phyloP scores from a whole-genome alignment of 2,888 invertebrate genomes.

The Ctena decussata region DNA sequence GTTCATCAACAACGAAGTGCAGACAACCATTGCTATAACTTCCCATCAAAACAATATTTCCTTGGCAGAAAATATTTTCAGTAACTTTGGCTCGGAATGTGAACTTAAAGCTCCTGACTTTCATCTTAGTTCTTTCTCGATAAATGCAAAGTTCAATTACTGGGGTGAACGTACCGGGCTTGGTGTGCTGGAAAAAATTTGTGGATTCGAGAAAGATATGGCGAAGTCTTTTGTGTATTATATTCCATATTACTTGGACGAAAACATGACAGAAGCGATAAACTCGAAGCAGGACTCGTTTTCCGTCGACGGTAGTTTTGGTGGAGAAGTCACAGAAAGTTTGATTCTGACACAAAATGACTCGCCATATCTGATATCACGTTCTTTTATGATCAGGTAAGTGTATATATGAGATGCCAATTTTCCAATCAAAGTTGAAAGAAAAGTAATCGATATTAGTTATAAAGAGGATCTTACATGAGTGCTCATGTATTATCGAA shows the following conservation, averaged over 20 bases:
- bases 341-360: not conserved
- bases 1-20: not conserved
- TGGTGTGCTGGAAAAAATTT: conserved; percentile 24
- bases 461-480: too few species aligned
- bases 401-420: too few species aligned
- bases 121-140: not conserved
- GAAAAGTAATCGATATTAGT: too few species aligned
- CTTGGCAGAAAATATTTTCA: not conserved
- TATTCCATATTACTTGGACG: conserved; percentile 36
- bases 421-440: too few species aligned
- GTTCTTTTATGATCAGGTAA: conserved; percentile 8
- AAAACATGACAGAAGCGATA: not conserved
- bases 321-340: not conserved
- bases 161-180: conserved; percentile 8
- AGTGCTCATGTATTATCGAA: too few species aligned
- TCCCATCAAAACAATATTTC: not conserved
- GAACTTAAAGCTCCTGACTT: conserved; percentile 1
- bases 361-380: not conserved
- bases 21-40: not conserved
- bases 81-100: not conserved
- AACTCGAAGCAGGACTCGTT: not conserved
- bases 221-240: conserved; percentile 20
- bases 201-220: conserved; percentile 56
- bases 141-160: conserved; percentile 32
- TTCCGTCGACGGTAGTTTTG: not conserved